These are phyloP conservation scores for Hirtodrosophila duncani DNA, from an alignment of 2,888 invertebrate species.

Conservation along the genomic window DNA sequence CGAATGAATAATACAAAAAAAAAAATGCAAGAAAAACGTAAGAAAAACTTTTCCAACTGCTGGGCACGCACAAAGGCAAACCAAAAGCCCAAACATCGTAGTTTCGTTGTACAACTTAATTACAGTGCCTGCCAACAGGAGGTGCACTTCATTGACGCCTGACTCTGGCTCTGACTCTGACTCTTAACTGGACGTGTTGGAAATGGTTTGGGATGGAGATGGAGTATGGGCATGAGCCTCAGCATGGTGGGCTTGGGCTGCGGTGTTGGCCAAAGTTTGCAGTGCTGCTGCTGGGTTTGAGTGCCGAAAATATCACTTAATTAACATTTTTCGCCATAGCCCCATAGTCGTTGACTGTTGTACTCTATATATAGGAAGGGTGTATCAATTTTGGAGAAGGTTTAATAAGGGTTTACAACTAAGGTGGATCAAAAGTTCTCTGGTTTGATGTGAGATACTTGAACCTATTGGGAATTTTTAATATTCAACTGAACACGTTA, in stretches of 20 bases:
- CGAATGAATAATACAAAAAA: background rate
- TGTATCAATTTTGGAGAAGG: too few relatives aligned
- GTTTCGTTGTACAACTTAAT: slow-evolving; percentile 69
- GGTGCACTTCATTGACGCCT: slow-evolving; percentile 26
- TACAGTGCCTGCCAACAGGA: slow-evolving; percentile 50
- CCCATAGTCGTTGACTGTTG: background rate
- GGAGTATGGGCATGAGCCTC: slow-evolving; percentile 12
- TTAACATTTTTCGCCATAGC: slow-evolving; percentile 74
- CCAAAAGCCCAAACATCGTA: slow-evolving; percentile 36
- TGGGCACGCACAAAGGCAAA: slow-evolving; percentile 27
- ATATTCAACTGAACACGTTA: too few relatives aligned
- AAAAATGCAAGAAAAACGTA: slow-evolving; percentile 7
- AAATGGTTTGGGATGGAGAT: slow-evolving; percentile 5
- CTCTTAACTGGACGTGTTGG: background rate
- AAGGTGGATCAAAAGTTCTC: too few relatives aligned
- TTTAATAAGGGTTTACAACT: too few relatives aligned
- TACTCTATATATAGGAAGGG: background rate
- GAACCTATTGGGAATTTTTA: too few relatives aligned
- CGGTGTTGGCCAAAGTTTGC: too few relatives aligned
- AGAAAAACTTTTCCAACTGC: slow-evolving; percentile 23
- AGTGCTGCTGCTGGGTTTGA: slow-evolving; percentile 6
- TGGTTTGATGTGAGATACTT: too few relatives aligned
- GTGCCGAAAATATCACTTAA: slow-evolving; percentile 77
- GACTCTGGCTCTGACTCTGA: background rate
- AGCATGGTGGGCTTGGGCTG: too few relatives aligned